Evolutionary conservation across 2,797 vertebrate genomes (phyloP).

Genomic region (Ctenosaura bakeri): DNA sequence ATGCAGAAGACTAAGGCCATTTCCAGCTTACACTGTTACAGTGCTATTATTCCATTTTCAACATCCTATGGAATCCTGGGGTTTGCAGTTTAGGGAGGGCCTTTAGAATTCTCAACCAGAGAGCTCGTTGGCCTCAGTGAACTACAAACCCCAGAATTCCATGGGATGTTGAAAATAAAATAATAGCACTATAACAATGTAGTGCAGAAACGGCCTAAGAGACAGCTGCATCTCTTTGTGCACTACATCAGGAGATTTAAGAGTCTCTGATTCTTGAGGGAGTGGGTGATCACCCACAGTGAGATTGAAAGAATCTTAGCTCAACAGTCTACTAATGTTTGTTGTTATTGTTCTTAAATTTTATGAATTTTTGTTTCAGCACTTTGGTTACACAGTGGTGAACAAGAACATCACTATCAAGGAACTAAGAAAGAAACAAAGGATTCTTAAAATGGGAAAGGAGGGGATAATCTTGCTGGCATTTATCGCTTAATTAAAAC

Average conservation of each 20-base stretch:
- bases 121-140: no score
- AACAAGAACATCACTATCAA: neutral
- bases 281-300: neutral
- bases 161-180: no score
- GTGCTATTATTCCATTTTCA: no score
- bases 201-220: no score
- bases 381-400: neutral
- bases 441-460: neutral
- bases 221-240: neutral
- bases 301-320: neutral
- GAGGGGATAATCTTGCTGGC: slow-evolving; percentile 4
- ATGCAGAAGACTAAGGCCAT: neutral
- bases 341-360: neutral
- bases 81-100: no score
- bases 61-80: no score
- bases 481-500: neutral
- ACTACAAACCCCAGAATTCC: no score
- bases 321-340: neutral
- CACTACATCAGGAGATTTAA: neutral
- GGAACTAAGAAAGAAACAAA: neutral
- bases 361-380: neutral
- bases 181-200: no score
- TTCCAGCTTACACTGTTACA: no score
- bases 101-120: no score
- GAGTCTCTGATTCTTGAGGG: neutral